Evolutionary conservation across 2,888 invertebrate genomes (phyloP).

Genomic region (Antheraea yamamai): DNA sequence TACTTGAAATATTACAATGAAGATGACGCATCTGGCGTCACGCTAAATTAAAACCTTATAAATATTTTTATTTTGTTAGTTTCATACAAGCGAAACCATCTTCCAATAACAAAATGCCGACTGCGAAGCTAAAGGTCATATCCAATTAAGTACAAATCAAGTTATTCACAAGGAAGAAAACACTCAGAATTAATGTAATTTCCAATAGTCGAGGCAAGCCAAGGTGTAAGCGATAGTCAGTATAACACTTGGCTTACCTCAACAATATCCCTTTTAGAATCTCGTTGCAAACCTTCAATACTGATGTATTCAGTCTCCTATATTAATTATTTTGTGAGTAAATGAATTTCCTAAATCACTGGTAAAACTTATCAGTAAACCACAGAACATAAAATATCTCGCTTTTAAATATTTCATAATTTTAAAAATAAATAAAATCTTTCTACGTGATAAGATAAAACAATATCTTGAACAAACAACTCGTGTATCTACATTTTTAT

Average conservation of each 20-base stretch:
- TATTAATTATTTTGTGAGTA: constrained; percentile 17
- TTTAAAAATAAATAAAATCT: constrained; percentile 3
- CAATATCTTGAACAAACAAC: not conserved
- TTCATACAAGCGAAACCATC: not conserved
- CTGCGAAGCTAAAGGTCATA: constrained; percentile 1
- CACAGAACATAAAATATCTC: not conserved
- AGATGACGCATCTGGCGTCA: not conserved
- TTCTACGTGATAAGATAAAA: not conserved
- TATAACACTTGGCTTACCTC: constrained; percentile 55
- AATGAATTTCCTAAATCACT: not conserved
- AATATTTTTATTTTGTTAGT: not conserved
- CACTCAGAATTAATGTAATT: not conserved
- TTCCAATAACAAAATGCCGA: constrained; percentile 1
- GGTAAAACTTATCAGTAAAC: not conserved
- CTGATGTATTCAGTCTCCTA: constrained; percentile 52
- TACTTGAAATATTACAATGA: no score
- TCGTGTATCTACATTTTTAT: not conserved
- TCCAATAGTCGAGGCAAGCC: constrained; percentile 35
- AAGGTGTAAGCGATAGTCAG: constrained; percentile 37
- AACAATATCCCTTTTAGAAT: constrained; percentile 58
- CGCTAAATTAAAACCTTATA: not conserved
- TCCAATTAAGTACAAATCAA: not conserved
- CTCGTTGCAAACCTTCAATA: constrained; percentile 57
- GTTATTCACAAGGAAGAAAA: constrained; percentile 7
- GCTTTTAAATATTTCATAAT: not conserved